phyloP scores from a whole-genome alignment of 2,888 invertebrate species.

The Trissolcus brochymenae region DNA sequence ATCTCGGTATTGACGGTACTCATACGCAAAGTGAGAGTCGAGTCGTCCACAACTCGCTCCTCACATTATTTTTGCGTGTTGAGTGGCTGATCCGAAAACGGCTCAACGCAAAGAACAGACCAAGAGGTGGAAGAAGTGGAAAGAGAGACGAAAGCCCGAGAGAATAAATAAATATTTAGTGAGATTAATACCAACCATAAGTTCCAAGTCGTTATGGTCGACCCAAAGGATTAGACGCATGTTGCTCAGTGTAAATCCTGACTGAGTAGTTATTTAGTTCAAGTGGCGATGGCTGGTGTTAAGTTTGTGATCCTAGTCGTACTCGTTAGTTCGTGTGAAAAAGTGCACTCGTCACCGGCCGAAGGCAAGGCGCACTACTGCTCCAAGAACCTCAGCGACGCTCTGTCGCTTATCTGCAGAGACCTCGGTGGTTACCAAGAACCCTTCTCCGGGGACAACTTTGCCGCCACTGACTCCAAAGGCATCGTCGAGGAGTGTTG shows the following conservation, averaged over 20 bases:
- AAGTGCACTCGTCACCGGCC: slow-evolving; percentile 26
- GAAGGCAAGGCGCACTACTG: slow-evolving; percentile 60
- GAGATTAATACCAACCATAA: slow-evolving; percentile 14
- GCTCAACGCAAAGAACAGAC: slow-evolving; percentile 11
- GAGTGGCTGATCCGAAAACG: slow-evolving; percentile 41
- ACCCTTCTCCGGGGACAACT: slow-evolving; percentile 66
- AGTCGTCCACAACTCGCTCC: slow-evolving; percentile 40
- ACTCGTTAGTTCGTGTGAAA: slow-evolving; percentile 20
- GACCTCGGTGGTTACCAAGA: slow-evolving; percentile 71
- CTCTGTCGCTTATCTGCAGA: slow-evolving; percentile 67
- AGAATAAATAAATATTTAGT: neutral
- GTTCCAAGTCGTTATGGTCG: slow-evolving; percentile 10
- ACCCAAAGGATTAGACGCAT: slow-evolving; percentile 30
- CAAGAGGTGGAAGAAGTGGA: slow-evolving; percentile 5
- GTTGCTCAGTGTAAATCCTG: slow-evolving; percentile 30
- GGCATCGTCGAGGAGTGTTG: slow-evolving; percentile 74
- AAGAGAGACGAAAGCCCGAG: neutral
- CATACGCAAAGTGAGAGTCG: slow-evolving; percentile 52
- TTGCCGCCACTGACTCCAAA: slow-evolving; percentile 46
- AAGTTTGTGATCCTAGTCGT: slow-evolving; percentile 48
- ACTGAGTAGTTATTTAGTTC: slow-evolving; percentile 29
- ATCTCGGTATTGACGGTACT: slow-evolving; percentile 67
- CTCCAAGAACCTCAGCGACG: slow-evolving; percentile 70
- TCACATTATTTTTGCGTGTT: slow-evolving; percentile 31
- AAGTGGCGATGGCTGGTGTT: slow-evolving; percentile 32